Evolutionary conservation across 2,113 vertebrate species (phyloP), one percentile per base, ranked within the genome.

Genomic region (Haplochromis vanheusdeni): DNA sequence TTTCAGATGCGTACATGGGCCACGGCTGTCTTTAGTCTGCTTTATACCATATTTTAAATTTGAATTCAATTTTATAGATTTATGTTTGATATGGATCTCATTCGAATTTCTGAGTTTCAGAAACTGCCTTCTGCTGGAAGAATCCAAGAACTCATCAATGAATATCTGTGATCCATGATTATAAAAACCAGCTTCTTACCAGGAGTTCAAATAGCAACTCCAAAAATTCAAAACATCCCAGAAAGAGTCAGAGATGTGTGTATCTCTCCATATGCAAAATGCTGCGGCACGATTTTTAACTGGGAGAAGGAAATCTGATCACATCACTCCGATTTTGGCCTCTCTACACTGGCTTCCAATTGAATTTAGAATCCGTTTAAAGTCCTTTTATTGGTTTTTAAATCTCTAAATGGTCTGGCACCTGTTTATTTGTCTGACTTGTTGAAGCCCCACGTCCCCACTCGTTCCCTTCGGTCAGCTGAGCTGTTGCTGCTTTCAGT

Each of bases 1-100:
- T 40, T 40, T 68, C 33, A 68, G 33, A 65, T 65, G n/a, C 0
- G 2, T 37, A 37, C 19, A 65, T 65, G 31, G 0, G 35, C 19
- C 62, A 68, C 0, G 3, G 62, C 62, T 68, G 33, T 37, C 33
- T 68, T 68, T 40, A 40, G 35, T 68, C 19, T 1, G 35, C 62
- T 68, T 68, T 68, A 68, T 40, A 40, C 19, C 62, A 40, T 68
- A 65, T 65, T 65, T 65, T 37, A 65, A 37, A 65, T 68, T 40
- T 68, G n/a, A 40, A 68, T 68, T 21, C n/a, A 23, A 5, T 68
- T 40, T 68, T 40, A 40, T 21, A 68, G 33, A 21, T 21, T 68
- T 40, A 14, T 14, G 11, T 68, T 68, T 40, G n/a, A 68, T 68
- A 14, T 1, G 35, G 35, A 40, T 68, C 35, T 40, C 62, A 40